Base-by-base conservation (phyloP, 2,888 invertebrate species). In the Diarsia mendica region DNA sequence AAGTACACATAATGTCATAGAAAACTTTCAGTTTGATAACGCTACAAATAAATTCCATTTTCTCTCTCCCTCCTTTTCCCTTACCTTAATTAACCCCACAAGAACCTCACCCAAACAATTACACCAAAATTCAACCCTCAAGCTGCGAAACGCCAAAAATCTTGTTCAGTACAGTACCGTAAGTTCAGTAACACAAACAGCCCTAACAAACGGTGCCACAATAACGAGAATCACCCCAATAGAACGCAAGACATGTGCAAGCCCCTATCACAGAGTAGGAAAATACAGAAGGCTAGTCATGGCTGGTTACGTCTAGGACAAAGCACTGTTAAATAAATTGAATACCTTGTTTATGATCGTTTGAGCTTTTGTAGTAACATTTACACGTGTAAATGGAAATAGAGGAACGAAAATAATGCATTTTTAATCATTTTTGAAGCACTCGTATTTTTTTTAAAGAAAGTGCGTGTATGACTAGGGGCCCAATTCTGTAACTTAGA, bases 241-340 rank as follows among this genome's bases (percentile, higher is more conserved):
- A 83, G 83, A 77, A 86, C 74, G 85, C 85, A 85, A 89, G 78
- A 88, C 92, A 92, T 92, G 92, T 93, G 93, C 87, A 84, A 88
- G 85, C 77, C 82, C 87, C 80, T 86, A 5, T 18, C 79, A 79
- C 58, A 18, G 60, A 55, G 20, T 33, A 80, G 11, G 55, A n/a
- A n/a, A 0, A 1, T 20, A 6, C 63, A 77, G 72, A 79, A 65
- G 64, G 15, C 23, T 28, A 28, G 28, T 28, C 28, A 28, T 28
- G 2, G 28, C 28, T 28, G 28, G 28, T 28, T 28, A 28, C 28
- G 28, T 28, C 28, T 28, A 28, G 28, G 28, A 28, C 28, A 28
- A 28, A 28, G 28, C 1, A 28, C 28, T 28, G 28, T 9, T 15
- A 18, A 28, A 28, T 28, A 28, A 28, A 28, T 28, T 28, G 28